Evolutionary conservation across 2,797 vertebrate genomes (phyloP), one percentile per base, ranked within the genome.

Genomic region (Thamnophis elegans): DNA sequence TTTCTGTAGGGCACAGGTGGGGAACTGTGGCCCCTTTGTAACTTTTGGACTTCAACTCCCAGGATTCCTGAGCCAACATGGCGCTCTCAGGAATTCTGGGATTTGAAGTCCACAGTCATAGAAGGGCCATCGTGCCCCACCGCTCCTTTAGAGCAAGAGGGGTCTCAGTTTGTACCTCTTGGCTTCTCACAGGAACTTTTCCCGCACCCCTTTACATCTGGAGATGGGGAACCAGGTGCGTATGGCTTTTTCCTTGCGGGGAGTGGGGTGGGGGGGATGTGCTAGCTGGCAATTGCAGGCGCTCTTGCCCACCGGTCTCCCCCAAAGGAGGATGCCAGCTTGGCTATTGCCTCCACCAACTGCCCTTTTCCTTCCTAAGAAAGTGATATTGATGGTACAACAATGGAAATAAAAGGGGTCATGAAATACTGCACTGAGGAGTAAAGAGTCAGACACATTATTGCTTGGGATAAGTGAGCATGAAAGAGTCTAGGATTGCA

Each of bases 141-240:
- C 73, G 32, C 32, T 1, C 18, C 36, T 78, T 85, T 25, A 51
- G 26, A 22, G 25, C 20, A 16, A 58, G 90, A 91, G n/a, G 0
- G 1, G 94, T 96, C 94, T 92, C 55, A 26, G 2, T 93, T 53
- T 32, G 42, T 32, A 20, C 54, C 59, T 85, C 54, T 28, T 93
- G 91, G 91, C 97, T 87, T 95, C 95, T 96, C 91, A 32, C 97
- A 99, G 99, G 99, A 99, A 59, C 94, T 97, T 96, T 99, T 98
- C 96, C 98, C 98, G 93, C 99, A 98, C 25, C 98, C 99, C 93
- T 99, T 99, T 92, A 99, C 99, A 12, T 99, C 99, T 2, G 99
- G 99, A 90, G 98, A 99, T 94, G 99, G 99, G 92, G 98, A 97
- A 92, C 98, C 98, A 97, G 99, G 99, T 99, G 97, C 0, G 95